phyloP scores from a whole-genome alignment of 2,888 invertebrate genomes.

The Cephus pygmeus region DNA sequence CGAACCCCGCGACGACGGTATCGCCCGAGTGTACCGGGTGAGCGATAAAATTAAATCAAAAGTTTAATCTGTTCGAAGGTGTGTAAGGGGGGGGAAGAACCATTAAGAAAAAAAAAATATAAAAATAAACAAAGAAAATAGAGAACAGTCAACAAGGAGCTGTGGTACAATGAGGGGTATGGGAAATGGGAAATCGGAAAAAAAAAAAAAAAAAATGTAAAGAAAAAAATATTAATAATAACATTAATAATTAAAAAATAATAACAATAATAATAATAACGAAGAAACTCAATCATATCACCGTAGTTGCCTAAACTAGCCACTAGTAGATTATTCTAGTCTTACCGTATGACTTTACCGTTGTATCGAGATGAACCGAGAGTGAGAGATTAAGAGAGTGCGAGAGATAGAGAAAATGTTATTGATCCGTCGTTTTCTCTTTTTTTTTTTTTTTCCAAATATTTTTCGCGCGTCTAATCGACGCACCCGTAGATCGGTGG shows the following conservation, averaged over 20 bases:
- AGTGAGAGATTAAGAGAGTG: not conserved
- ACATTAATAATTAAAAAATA: no score
- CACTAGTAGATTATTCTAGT: not conserved
- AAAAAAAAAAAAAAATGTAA: not conserved
- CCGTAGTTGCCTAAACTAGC: slow-evolving; percentile 54
- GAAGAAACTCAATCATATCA: slow-evolving; percentile 54
- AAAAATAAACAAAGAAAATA: no score
- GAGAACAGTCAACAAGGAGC: no score
- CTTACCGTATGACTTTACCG: not conserved
- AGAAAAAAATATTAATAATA: not conserved
- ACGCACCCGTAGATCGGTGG: not conserved
- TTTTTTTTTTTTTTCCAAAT: not conserved
- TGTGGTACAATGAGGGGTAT: not conserved
- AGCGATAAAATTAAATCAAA: not conserved
- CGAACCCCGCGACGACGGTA: not conserved
- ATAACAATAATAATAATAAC: not conserved
- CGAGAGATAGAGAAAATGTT: not conserved
- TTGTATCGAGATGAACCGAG: not conserved
- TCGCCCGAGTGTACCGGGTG: not conserved
- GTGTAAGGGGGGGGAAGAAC: not conserved
- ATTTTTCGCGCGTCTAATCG: not conserved
- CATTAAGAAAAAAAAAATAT: not conserved
- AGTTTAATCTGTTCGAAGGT: no score
- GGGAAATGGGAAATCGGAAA: not conserved
- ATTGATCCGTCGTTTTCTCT: no score